Conservation (phyloP, 1,140 invertebrate species). For the Brachystomella parvula region DNA sequence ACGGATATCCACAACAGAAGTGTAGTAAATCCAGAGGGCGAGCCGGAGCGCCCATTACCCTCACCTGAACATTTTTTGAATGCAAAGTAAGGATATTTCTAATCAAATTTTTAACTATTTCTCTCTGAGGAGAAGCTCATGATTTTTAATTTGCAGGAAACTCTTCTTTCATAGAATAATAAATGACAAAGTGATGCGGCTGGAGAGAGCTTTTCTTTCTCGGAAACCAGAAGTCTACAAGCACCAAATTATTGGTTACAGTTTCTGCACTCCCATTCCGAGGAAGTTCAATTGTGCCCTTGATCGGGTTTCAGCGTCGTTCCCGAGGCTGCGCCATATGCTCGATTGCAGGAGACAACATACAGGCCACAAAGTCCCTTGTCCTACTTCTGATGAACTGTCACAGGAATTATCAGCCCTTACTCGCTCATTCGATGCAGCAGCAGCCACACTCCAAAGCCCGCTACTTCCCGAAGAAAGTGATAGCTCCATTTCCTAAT, state of each 20-base stretch:
- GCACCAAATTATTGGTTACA: slow-evolving; percentile 33
- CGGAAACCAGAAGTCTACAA: slow-evolving; percentile 32
- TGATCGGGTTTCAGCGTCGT: background rate
- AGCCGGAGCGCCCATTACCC: background rate
- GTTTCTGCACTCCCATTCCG: slow-evolving; percentile 11
- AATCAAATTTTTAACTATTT: background rate
- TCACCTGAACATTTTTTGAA: background rate
- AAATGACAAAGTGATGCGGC: slow-evolving; percentile 35
- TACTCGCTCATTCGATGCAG: slow-evolving; percentile 26
- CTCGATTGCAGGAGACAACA: slow-evolving; percentile 16
- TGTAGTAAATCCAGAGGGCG: slow-evolving; percentile 13
- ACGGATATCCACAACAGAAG: slow-evolving; percentile 36
- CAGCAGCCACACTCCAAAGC: slow-evolving; percentile 34
- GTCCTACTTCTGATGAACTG: background rate
- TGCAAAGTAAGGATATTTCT: background rate
- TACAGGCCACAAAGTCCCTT: background rate
- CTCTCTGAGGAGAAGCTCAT: background rate
- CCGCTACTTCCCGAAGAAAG: slow-evolving; percentile 36
- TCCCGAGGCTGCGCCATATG: slow-evolving; percentile 15
- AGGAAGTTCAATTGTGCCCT: background rate
- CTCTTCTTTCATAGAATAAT: slow-evolving; percentile 35
- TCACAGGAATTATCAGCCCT: slow-evolving; percentile 23
- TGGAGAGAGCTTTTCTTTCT: slow-evolving; percentile 34
- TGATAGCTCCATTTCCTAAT: slow-evolving; percentile 18
- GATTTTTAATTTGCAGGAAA: slow-evolving; percentile 23